phyloP scores from a whole-genome alignment of 2,888 invertebrate genomes.

The Calameuta filiformis region DNA sequence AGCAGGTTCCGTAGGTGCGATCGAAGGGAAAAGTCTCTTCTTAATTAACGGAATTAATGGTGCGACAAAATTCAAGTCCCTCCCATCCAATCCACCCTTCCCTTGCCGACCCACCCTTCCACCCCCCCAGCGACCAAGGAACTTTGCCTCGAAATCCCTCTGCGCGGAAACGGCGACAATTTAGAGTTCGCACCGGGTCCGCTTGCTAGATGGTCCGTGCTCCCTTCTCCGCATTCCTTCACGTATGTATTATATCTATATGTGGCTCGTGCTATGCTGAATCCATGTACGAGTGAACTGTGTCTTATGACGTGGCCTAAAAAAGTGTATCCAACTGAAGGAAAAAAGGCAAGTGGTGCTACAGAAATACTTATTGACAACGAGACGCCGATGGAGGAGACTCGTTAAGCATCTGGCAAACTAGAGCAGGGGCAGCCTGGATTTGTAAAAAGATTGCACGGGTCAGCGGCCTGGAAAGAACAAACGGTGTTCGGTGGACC shows the following conservation, averaged over 20 bases:
- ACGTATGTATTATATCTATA: neutral
- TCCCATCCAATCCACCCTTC: neutral
- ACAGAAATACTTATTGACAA: neutral
- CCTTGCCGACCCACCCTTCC: neutral
- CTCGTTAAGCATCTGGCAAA: neutral
- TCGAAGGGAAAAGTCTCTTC: slow-evolving; percentile 14
- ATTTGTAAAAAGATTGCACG: slow-evolving; percentile 65
- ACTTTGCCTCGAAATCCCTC: neutral
- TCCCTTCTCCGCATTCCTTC: neutral
- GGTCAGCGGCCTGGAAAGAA: slow-evolving; percentile 63
- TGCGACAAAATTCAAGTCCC: slow-evolving; percentile 25
- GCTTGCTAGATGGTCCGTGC: neutral
- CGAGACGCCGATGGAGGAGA: neutral
- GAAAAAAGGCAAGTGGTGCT: neutral
- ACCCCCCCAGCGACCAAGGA: neutral
- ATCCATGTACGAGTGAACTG: neutral
- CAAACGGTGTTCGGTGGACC: slow-evolving; percentile 63
- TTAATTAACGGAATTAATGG: slow-evolving; percentile 55
- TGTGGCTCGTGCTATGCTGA: neutral
- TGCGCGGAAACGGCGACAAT: neutral
- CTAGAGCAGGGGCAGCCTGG: slow-evolving; percentile 53
- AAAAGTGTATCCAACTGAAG: neutral
- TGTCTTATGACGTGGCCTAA: neutral
- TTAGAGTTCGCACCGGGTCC: neutral
- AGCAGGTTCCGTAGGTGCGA: neutral